Percentiles rank a stretch among this genome's conserved stretches.
These are phyloP conservation scores for Nasua narica DNA, from an alignment of 2,797 vertebrate genomes.

Conservation along the genomic window DNA sequence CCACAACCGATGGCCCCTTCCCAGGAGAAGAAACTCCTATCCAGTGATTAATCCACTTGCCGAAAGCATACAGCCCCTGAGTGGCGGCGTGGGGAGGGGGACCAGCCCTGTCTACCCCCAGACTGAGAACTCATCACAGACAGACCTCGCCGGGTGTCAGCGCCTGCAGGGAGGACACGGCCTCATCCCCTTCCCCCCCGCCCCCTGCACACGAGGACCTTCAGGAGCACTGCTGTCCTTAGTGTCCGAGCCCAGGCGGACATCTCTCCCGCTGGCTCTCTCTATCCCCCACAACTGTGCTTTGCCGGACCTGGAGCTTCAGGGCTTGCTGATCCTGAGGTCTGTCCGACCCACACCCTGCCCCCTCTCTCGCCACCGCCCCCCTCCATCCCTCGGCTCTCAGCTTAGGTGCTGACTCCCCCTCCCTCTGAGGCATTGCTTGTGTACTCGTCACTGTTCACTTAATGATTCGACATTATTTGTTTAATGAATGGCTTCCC, in stretches of 20 bases:
- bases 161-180: not conserved
- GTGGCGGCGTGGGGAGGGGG: too few relatives aligned
- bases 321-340: not conserved
- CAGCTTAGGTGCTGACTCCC: too few relatives aligned
- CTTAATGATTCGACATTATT: not conserved
- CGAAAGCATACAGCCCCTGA: not conserved
- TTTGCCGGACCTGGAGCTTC: not conserved
- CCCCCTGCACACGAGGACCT: fast-evolving
- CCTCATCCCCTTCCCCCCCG: fast-evolving
- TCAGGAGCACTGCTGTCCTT: not conserved
- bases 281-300: not conserved
- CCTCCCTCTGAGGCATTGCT: not conserved
- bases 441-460: not conserved
- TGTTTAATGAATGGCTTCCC: not conserved
- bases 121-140: not conserved
- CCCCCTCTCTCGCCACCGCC: not conserved
- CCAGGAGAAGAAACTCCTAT: too few relatives aligned
- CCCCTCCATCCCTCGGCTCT: too few relatives aligned
- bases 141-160: too few relatives aligned
- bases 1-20: too few relatives aligned
- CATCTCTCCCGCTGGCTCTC: not conserved
- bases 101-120: not conserved
- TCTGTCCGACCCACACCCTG: too few relatives aligned
- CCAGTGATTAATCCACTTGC: not conserved
- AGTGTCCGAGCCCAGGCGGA: too few relatives aligned